phyloP scores from a whole-genome alignment of 2,113 vertebrate genomes.

The Seriola quinqueradiata region DNA sequence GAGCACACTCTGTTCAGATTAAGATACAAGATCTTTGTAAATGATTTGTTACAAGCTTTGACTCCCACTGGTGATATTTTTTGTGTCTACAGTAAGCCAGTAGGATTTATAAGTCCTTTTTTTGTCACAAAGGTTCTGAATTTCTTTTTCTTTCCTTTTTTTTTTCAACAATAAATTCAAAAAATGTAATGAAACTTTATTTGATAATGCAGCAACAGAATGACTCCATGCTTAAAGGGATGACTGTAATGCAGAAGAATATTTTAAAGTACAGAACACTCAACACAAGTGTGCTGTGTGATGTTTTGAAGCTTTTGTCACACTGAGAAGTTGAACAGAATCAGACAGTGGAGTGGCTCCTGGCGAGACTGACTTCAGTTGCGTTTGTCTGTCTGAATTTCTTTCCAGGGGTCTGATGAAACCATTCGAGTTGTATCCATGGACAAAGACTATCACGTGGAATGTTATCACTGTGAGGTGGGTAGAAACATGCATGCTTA shows the following conservation, averaged over 20 bases:
- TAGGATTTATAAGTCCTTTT: not conserved
- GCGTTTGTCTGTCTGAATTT: slow-evolving; percentile 41
- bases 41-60: not conserved
- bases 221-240: not conserved
- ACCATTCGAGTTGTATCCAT: slow-evolving; percentile 97
- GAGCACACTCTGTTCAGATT: not conserved
- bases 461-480: slow-evolving; percentile 97
- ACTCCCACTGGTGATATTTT: not conserved
- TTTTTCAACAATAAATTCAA: not conserved
- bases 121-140: not conserved
- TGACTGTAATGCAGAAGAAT: slow-evolving; percentile 9
- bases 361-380: slow-evolving; percentile 7
- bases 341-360: not conserved
- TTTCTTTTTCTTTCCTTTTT: not conserved
- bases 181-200: not conserved
- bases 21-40: not conserved
- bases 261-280: slow-evolving; percentile 8
- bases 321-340: slow-evolving; percentile 15
- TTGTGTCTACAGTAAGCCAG: not conserved
- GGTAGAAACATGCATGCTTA: slow-evolving; percentile 52
- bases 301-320: slow-evolving; percentile 34
- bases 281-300: not conserved
- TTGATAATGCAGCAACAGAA: not conserved
- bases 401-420: slow-evolving; percentile 94
- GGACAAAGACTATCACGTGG: slow-evolving; percentile 97